These are phyloP conservation scores for Stigmatopora nigra DNA, from an alignment of 2,113 vertebrate genomes.

Conservation along the genomic window DNA sequence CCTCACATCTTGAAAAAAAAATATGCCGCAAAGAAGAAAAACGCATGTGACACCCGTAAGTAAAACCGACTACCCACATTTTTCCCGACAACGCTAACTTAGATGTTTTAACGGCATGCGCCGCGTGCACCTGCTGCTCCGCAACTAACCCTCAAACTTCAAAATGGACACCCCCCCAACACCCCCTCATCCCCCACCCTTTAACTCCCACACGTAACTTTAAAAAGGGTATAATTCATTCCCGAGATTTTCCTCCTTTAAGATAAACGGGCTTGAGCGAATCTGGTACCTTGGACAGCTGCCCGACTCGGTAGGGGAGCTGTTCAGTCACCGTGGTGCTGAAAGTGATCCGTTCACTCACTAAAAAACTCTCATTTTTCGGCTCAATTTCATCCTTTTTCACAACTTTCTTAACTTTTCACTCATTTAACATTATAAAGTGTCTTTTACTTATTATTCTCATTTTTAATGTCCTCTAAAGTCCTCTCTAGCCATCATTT, in stretches of 20 bases:
- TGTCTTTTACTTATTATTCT: neutral
- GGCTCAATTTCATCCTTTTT: neutral
- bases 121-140: slow-evolving; percentile 3
- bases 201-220: neutral
- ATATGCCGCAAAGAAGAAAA: slow-evolving; percentile 43
- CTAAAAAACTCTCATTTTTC: neutral
- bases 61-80: slow-evolving; percentile 16
- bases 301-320: slow-evolving; percentile 49
- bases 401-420: neutral
- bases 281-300: slow-evolving; percentile 51
- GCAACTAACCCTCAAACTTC: neutral
- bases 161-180: no score
- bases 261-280: no score
- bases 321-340: slow-evolving; percentile 61
- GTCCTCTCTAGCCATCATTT: neutral
- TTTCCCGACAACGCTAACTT: neutral
- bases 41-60: slow-evolving; percentile 54
- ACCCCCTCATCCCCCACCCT: no score
- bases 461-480: neutral
- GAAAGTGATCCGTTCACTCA: slow-evolving; percentile 39
- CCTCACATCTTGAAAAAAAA: slow-evolving; percentile 10
- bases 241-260: neutral
- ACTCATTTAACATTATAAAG: neutral
- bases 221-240: neutral
- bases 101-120: neutral